Percentiles rank a stretch among this genome's conserved stretches.
Conservation (phyloP, 2,888 invertebrate species). For the Hylaea fasciaria region DNA sequence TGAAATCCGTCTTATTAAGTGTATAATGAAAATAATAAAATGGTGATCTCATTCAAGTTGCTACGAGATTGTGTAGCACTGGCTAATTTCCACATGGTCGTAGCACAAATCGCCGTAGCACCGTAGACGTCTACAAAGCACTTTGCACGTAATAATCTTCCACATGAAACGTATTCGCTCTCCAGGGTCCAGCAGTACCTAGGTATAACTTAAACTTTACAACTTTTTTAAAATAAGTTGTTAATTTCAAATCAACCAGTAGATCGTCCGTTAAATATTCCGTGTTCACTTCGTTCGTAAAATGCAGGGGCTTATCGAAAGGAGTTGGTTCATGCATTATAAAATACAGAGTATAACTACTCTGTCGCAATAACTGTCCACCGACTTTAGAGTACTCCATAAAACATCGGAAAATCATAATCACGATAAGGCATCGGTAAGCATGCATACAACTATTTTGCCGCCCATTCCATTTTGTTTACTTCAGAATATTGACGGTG, state of each 20-base stretch:
- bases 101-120: slow-evolving; percentile 21
- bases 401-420: slow-evolving; percentile 1
- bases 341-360: too few relatives aligned
- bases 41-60: too few relatives aligned
- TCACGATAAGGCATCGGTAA: slow-evolving; percentile 5
- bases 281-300: too few relatives aligned
- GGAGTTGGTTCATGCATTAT: too few relatives aligned
- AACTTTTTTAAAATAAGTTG: too few relatives aligned
- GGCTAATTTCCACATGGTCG: slow-evolving; percentile 16
- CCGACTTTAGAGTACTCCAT: too few relatives aligned
- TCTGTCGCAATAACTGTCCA: too few relatives aligned
- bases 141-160: slow-evolving; percentile 19
- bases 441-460: slow-evolving; percentile 7
- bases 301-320: too few relatives aligned
- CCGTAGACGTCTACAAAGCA: slow-evolving; percentile 27
- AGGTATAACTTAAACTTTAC: not conserved
- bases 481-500: not conserved
- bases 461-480: slow-evolving; percentile 24
- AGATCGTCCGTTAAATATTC: too few relatives aligned
- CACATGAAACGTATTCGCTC: slow-evolving; percentile 14
- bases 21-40: too few relatives aligned
- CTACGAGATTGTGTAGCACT: slow-evolving; percentile 22
- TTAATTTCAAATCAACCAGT: too few relatives aligned
- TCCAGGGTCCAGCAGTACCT: not conserved
- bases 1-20: too few relatives aligned